Base-by-base conservation (phyloP, 2,888 invertebrate species). In the Augochlorella aurata region DNA sequence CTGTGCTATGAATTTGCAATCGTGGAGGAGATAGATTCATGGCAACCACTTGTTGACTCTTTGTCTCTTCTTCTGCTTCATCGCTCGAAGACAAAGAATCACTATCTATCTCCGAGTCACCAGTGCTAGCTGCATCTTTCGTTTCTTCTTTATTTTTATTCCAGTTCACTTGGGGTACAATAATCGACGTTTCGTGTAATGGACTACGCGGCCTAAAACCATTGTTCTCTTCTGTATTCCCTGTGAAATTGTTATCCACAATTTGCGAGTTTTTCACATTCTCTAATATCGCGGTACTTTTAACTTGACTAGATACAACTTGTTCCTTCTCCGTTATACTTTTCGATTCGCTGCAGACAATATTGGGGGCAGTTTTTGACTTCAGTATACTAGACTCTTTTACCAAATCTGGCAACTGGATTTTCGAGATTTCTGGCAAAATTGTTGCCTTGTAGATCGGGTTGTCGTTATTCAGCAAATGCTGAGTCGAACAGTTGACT, bases 1-100 rank as follows among this genome's bases (percentile, higher is more conserved):
- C 95, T 71, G 95, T 96, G 86, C 96, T 96, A 90, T 96, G 96
- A 14, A 97, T 95, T 93, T 97, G 97, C 0, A 97, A 93, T 74
- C 96, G 94, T 0, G 97, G 97, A 0, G 96, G 96, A 5, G 95
- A 93, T 67, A 94, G 93, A 83, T 91, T 92, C 58, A 94, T 67
- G 10, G 81, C 47, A 0, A 75, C 7, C 50, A 75, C 63, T 49
- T 87, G 75, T 14, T 85, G 70, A 4, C 83, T 71, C 63, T 89
- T 87, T 9, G 87, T 85, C 21, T 90, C 90, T 61, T 93, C 90
- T 47, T 91, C 91, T 0, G 89, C 83, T 47, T 93, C 93, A 12
- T 93, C 92, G 54, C 90, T 91, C 89, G 94, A 95, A 85, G 94
- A 96, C 92, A 94, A 87, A 0, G 96, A 96, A 89, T 96, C 96